Conservation (phyloP, 1,140 invertebrate genomes). For the Muscidifurax raptorellus region DNA sequence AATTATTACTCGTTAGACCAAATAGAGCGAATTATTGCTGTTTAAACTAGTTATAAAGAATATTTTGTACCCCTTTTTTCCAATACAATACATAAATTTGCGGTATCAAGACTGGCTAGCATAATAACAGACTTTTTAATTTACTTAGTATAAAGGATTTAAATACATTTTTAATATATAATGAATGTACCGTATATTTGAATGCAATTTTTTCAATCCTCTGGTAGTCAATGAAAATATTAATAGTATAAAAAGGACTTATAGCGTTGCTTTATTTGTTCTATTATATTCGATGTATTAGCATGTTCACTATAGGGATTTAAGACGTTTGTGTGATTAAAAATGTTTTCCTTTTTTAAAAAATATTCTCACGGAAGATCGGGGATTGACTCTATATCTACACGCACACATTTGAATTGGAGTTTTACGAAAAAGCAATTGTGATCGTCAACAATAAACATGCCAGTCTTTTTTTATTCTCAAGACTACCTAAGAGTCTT, state of each 20-base stretch:
- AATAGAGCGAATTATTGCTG: conserved; percentile 42
- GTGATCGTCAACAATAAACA: conserved; percentile 19
- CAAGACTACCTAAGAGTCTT: conserved; percentile 18
- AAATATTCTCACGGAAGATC: conserved; percentile 46
- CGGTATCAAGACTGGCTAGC: conserved; percentile 47
- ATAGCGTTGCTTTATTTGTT: neutral
- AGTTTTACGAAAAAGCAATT: conserved; percentile 14
- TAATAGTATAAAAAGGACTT: conserved; percentile 30
- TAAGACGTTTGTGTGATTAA: neutral
- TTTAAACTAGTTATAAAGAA: conserved; percentile 11
- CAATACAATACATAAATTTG: conserved; percentile 19
- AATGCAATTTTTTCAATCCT: neutral
- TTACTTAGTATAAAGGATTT: conserved; percentile 6
- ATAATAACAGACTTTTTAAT: conserved; percentile 2
- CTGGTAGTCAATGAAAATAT: neutral
- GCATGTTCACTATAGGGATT: neutral
- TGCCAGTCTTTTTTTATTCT: conserved; percentile 46
- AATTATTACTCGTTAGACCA: conserved; percentile 50
- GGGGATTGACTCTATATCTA: conserved; percentile 30
- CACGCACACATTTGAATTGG: neutral
- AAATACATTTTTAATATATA: neutral
- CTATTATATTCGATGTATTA: conserved; percentile 25
- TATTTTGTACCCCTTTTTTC: conserved; percentile 14
- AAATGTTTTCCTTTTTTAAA: conserved; percentile 11
- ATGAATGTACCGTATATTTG: neutral